These are phyloP conservation scores for Merops nubicus DNA, from an alignment of 2,113 vertebrate species.

Conservation along the genomic window DNA sequence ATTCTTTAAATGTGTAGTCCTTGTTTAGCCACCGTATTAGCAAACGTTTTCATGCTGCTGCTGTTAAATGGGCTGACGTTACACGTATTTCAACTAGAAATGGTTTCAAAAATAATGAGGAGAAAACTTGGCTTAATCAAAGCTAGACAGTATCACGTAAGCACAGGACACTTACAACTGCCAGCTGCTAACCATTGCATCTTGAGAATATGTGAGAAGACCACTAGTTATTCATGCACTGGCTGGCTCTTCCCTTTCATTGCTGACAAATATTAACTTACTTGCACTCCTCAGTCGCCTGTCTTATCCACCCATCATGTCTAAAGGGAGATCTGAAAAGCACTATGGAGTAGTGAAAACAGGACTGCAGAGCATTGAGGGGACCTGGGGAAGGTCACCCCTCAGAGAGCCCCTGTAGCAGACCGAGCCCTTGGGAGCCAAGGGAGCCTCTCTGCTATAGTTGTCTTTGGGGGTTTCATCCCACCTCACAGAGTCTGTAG, in stretches of 20 bases:
- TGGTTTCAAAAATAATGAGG: background rate
- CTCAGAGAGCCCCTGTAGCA: background rate
- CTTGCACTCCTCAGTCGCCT: background rate
- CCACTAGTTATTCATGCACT: background rate
- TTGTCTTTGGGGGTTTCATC: background rate
- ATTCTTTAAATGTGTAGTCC: background rate
- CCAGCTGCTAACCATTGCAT: background rate
- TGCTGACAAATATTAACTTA: background rate
- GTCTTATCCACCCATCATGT: background rate
- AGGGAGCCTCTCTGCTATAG: background rate
- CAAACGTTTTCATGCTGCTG: background rate
- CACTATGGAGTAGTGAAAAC: background rate
- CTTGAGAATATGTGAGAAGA: background rate
- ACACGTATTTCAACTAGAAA: background rate
- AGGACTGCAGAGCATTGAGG: background rate
- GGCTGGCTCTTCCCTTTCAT: background rate
- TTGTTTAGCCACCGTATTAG: background rate
- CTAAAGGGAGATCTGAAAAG: background rate
- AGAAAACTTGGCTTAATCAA: background rate
- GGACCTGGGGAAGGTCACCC: background rate
- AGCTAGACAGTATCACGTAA: background rate
- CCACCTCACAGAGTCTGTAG: background rate
- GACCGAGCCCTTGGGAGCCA: rapidly evolving
- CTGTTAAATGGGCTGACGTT: background rate
- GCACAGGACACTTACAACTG: background rate